A percentile compares a stretch with the other conserved stretches of the same genome.
Conservation (phyloP, 2,888 invertebrate species). For the Orthosia gracilis region DNA sequence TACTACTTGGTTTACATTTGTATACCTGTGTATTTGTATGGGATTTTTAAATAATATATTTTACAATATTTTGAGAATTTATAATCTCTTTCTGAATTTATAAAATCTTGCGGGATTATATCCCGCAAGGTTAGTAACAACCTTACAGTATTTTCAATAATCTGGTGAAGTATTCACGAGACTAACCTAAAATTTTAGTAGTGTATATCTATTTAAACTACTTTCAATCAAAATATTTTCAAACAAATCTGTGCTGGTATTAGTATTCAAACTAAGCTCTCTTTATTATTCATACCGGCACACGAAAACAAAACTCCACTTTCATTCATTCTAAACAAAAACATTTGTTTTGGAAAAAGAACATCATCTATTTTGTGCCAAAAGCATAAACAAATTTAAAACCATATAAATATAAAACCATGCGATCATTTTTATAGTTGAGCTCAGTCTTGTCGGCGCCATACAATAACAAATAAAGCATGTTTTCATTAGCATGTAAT, state of each 20-base stretch:
- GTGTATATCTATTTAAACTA: no score
- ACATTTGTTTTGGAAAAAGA: slow-evolving; percentile 4
- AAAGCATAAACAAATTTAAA: background rate
- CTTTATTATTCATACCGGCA: slow-evolving; percentile 3
- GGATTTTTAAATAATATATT: no score
- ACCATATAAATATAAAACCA: slow-evolving; percentile 5
- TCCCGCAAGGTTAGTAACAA: no score
- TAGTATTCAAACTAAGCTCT: slow-evolving; percentile 4
- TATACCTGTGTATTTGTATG: no score
- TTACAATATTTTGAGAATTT: no score
- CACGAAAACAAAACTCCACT: background rate
- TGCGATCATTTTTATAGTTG: slow-evolving; percentile 12
- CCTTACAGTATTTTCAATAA: no score
- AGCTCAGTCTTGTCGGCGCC: slow-evolving; percentile 46
- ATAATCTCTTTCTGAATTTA: no score
- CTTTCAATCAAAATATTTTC: background rate
- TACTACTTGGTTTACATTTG: background rate
- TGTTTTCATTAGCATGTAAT: slow-evolving; percentile 49
- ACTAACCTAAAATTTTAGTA: background rate
- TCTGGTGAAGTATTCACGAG: background rate
- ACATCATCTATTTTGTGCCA: slow-evolving; percentile 17
- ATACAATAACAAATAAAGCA: slow-evolving; percentile 25
- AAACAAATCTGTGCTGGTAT: no score
- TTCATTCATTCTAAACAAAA: background rate
- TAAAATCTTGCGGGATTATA: no score